Evolutionary conservation across 2,888 invertebrate species (phyloP).

Genomic region (Anthophora plumipes): DNA sequence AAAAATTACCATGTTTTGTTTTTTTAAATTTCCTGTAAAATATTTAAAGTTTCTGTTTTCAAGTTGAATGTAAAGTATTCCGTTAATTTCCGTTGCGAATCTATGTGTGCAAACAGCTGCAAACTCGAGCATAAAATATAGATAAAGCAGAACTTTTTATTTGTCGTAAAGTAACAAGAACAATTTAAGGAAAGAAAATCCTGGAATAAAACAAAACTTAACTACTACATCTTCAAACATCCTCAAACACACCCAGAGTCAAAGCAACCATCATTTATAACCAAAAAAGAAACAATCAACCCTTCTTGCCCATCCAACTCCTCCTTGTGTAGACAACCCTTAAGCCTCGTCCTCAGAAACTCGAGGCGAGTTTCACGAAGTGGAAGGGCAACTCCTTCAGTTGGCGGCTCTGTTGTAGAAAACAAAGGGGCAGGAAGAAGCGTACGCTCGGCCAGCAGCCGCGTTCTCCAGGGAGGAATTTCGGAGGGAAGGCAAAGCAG

Average conservation of each 20-base stretch:
- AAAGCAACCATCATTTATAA: no score
- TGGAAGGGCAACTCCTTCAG: not conserved
- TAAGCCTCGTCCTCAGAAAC: not conserved
- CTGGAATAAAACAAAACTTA: no score
- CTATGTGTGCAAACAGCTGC: no score
- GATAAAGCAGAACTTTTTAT: no score
- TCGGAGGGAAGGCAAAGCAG: constrained; percentile 58
- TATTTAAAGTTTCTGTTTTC: no score
- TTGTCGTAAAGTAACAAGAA: not conserved
- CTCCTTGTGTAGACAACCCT: not conserved
- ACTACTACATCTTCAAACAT: no score
- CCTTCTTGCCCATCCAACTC: not conserved
- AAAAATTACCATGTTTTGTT: no score
- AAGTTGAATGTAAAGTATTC: no score
- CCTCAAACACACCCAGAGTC: no score
- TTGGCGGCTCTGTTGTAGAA: not conserved
- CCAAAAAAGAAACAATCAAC: not conserved
- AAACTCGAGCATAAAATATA: no score
- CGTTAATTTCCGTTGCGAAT: no score
- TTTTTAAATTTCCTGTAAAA: no score
- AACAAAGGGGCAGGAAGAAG: constrained; percentile 51
- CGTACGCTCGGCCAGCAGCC: constrained; percentile 4
- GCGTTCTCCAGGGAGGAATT: constrained; percentile 65
- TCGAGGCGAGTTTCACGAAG: not conserved
- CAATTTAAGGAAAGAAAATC: not conserved